Percentiles rank a stretch among this genome's conserved stretches.
phyloP scores from a whole-genome alignment of 2,888 invertebrate species.

The Caprella mutica region DNA sequence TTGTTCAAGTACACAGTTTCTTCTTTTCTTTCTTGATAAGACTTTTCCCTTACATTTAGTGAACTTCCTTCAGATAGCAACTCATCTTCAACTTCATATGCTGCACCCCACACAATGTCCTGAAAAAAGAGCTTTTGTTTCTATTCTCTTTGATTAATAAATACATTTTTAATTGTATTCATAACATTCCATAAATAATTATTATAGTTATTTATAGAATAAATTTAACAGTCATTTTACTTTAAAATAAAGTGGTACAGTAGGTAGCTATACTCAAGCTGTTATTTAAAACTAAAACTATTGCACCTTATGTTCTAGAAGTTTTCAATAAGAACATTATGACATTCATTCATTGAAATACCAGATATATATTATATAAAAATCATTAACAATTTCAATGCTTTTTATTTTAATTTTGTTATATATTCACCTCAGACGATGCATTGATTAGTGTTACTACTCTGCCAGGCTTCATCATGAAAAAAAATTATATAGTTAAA shows the following conservation, averaged over 20 bases:
- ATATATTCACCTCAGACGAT: no score
- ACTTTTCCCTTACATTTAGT: conserved; percentile 21
- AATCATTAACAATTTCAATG: no score
- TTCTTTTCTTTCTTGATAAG: conserved; percentile 10
- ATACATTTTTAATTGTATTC: conserved; percentile 5
- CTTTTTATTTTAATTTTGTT: no score
- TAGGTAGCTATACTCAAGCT: background rate
- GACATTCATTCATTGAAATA: no score
- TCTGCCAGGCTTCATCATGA: conserved; percentile 26
- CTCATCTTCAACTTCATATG: conserved; percentile 17
- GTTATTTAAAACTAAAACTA: background rate
- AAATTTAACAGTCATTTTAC: background rate
- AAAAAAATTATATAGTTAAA: background rate
- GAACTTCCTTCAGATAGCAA: conserved; percentile 11
- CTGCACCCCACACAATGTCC: conserved; percentile 29
- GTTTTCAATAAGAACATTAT: background rate
- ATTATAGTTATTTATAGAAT: no score
- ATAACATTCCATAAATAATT: conserved; percentile 24
- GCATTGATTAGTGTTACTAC: conserved; percentile 26
- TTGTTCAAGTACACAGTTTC: conserved; percentile 10
- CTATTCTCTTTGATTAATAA: background rate
- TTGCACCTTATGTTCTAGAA: background rate
- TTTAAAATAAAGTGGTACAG: background rate
- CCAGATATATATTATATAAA: no score
- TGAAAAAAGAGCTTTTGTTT: conserved; percentile 4